phyloP scores from a whole-genome alignment of 2,888 invertebrate species.

The Melieria picta region DNA sequence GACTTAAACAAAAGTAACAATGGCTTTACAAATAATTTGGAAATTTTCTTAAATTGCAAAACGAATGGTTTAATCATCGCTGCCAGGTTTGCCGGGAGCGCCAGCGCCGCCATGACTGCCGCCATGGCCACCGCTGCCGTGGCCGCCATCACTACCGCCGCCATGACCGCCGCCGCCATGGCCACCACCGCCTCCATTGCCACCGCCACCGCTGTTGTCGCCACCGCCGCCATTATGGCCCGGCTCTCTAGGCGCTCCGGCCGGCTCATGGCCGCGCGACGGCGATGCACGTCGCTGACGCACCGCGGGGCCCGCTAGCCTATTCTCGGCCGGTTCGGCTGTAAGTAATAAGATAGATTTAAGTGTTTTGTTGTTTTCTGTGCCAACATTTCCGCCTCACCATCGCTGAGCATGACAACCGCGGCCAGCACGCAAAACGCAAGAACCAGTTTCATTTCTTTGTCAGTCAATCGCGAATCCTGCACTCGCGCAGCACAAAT shows the following conservation, averaged over 20 bases:
- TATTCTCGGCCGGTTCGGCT: conserved; percentile 6
- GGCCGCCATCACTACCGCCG: conserved; percentile 12
- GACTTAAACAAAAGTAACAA: no score
- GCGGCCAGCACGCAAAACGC: conserved; percentile 10
- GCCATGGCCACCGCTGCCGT: conserved; percentile 14
- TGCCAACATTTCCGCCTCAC: neutral
- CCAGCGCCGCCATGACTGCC: conserved; percentile 22
- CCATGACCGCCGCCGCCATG: conserved; percentile 20
- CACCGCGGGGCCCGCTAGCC: neutral
- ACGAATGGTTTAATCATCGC: no score
- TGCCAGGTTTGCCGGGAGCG: conserved; percentile 19
- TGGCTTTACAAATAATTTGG: no score
- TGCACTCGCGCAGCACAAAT: neutral
- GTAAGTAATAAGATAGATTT: neutral
- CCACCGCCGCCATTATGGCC: conserved; percentile 17
- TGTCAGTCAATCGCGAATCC: conserved; percentile 13
- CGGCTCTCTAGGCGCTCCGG: conserved; percentile 23
- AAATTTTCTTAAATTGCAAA: no score
- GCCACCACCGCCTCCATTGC: neutral
- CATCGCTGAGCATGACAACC: conserved; percentile 10
- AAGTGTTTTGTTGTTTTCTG: neutral
- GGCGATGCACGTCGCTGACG: conserved; percentile 10
- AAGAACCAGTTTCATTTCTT: conserved; percentile 23
- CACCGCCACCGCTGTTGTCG: conserved; percentile 19
- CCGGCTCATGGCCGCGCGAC: neutral